These are phyloP conservation scores for Noctuana brunneofusca DNA, from an alignment of 2,888 invertebrate species.

Conservation along the genomic window DNA sequence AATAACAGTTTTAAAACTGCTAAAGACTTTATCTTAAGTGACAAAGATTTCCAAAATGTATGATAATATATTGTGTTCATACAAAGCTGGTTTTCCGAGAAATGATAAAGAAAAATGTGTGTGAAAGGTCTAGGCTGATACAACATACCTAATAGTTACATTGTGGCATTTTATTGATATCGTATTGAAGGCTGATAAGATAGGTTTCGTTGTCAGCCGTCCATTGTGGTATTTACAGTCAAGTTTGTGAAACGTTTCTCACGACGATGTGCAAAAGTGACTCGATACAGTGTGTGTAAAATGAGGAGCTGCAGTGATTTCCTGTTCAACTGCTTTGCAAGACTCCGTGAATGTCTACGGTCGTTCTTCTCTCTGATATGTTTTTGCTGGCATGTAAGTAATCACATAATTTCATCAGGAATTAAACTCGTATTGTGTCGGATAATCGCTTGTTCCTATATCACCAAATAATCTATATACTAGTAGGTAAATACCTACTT, in stretches of 20 bases:
- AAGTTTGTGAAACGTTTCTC: conserved; percentile 44
- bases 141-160: conserved; percentile 32
- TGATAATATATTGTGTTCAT: background rate
- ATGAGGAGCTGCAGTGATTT: conserved; percentile 54
- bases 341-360: conserved; percentile 49
- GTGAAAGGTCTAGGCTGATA: conserved; percentile 46
- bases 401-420: background rate
- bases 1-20: background rate
- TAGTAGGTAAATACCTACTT: no score
- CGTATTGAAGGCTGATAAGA: conserved; percentile 71
- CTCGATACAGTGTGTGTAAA: conserved; percentile 40
- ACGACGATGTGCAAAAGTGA: conserved; percentile 21
- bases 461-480: no score
- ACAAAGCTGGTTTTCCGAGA: conserved; percentile 18
- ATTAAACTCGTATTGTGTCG: background rate
- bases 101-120: conserved; percentile 27
- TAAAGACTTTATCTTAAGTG: background rate
- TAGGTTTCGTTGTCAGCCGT: conserved; percentile 55
- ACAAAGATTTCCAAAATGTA: conserved; percentile 5
- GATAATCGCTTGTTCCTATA: background rate
- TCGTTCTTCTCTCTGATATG: conserved; percentile 49
- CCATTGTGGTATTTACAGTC: conserved; percentile 56
- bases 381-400: conserved; percentile 62
- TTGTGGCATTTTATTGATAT: conserved; percentile 59
- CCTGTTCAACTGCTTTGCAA: conserved; percentile 50